Evolutionary conservation across 1,140 invertebrate species (phyloP).

Genomic region (Penaeus japonicus): DNA sequence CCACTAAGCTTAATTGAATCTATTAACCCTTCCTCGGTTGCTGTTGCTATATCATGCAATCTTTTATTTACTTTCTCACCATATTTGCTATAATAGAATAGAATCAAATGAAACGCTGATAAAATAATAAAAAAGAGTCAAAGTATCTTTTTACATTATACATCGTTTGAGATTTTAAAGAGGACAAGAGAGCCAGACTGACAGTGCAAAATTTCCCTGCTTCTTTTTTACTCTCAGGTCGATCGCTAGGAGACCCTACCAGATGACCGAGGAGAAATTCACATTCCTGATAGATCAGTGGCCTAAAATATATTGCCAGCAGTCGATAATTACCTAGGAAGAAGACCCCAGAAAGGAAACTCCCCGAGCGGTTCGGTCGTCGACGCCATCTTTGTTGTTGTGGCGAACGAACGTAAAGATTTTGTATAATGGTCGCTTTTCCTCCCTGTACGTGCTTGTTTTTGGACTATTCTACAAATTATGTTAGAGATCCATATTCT

Average conservation of each 20-base stretch:
- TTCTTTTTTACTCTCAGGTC: not conserved
- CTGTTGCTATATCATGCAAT: too few species aligned
- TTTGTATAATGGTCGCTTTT: not conserved
- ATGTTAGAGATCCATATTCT: too few species aligned
- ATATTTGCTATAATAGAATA: too few species aligned
- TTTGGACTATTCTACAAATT: not conserved
- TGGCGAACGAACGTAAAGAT: not conserved
- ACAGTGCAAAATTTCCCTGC: too few species aligned
- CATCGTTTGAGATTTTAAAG: too few species aligned
- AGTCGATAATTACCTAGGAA: constrained; percentile 27
- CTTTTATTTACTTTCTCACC: too few species aligned
- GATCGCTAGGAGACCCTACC: not conserved
- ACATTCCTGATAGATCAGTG: not conserved
- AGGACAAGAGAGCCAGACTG: too few species aligned
- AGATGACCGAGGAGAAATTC: not conserved
- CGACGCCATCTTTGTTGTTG: constrained; percentile 56
- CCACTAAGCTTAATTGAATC: too few species aligned
- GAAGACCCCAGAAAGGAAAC: constrained; percentile 42
- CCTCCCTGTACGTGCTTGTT: not conserved
- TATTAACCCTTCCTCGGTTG: too few species aligned
- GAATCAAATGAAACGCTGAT: not conserved
- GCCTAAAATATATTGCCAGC: not conserved
- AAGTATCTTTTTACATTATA: too few species aligned
- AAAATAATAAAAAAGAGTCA: too few species aligned
- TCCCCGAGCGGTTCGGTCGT: constrained; percentile 28